Evolutionary conservation across 2,888 invertebrate species (phyloP), one percentile per base, ranked within the genome.

Genomic region (Eugnorisma glareosa): DNA sequence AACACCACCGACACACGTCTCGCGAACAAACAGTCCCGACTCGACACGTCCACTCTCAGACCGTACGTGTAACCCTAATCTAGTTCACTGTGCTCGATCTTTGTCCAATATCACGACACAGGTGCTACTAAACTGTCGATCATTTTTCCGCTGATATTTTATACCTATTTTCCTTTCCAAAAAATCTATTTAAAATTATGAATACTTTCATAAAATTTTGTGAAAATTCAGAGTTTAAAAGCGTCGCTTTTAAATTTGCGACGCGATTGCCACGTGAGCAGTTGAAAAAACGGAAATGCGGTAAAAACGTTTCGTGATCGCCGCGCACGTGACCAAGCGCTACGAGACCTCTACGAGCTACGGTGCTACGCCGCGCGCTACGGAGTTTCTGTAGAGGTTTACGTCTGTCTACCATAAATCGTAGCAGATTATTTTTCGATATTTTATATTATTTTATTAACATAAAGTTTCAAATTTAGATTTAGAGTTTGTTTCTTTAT

Each of bases 231-330:
- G 72, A 83, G 82, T 83, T 83, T 84, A 86, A 89, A 87, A 86
- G 86, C 59, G 37, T 72, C 77, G 70, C 86, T 89, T 91, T 83
- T 83, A 90, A 90, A 89, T 90, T 88, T 89, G 74, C 85, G 86
- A 86, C 83, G 83, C 83, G 77, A 89, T 86, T 88, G 90, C 91
- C 89, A 92, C 91, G 93, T 91, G 90, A 89, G 89, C 90, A 82
- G 86, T 91, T 92, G 86, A 84, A 89, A 91, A 92, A 94, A 91
- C 93, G 94, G 95, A 95, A 95, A 93, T 92, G 89, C 92, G 92
- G 91, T 94, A 93, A 94, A 95, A 95, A 95, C 94, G 92, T 95
- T 95, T 94, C 90, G 91, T 93, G 93, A 93, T 94, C 91, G 92
- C 90, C 72, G 87, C 86, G 94, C 93, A 93, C 95, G 96, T 95